Conservation (phyloP, 2,113 vertebrate species). For the Phycodurus eques region DNA sequence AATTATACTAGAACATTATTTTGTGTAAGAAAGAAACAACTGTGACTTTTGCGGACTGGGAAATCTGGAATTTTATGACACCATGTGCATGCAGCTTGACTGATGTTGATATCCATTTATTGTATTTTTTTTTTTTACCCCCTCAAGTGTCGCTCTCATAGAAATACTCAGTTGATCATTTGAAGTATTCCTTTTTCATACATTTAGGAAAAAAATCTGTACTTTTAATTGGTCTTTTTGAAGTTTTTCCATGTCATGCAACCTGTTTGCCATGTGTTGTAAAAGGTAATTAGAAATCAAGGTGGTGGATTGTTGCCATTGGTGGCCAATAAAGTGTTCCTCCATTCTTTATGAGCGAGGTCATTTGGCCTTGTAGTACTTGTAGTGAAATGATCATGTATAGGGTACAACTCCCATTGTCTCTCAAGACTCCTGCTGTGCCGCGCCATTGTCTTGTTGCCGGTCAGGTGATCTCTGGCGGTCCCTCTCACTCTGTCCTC, state of each 20-base stretch:
- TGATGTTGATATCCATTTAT: slow-evolving; percentile 20
- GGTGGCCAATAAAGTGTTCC: background rate
- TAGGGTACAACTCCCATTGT: slow-evolving; percentile 24
- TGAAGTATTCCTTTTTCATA: background rate
- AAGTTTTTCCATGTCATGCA: background rate
- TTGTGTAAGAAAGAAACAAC: slow-evolving; percentile 10
- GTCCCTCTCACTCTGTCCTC: slow-evolving; percentile 44
- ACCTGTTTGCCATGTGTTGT: background rate
- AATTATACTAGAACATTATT: background rate
- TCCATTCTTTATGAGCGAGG: slow-evolving; percentile 13
- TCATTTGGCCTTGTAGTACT: slow-evolving; percentile 19
- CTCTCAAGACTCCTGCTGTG: slow-evolving; percentile 43
- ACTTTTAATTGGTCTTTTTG: background rate
- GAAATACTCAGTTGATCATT: background rate
- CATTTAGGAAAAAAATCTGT: background rate
- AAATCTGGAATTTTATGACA: slow-evolving; percentile 28
- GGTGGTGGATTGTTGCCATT: background rate
- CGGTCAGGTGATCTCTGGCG: slow-evolving; percentile 58
- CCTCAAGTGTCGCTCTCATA: background rate
- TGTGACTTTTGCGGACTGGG: slow-evolving; percentile 25
- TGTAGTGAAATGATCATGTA: slow-evolving; percentile 4
- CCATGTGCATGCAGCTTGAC: slow-evolving; percentile 17
- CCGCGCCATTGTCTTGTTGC: slow-evolving; percentile 46
- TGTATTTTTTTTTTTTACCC: slow-evolving; percentile 12
- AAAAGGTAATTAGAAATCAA: background rate